phyloP scores from a whole-genome alignment of 2,888 invertebrate species.

The Hecatera dysodea region DNA sequence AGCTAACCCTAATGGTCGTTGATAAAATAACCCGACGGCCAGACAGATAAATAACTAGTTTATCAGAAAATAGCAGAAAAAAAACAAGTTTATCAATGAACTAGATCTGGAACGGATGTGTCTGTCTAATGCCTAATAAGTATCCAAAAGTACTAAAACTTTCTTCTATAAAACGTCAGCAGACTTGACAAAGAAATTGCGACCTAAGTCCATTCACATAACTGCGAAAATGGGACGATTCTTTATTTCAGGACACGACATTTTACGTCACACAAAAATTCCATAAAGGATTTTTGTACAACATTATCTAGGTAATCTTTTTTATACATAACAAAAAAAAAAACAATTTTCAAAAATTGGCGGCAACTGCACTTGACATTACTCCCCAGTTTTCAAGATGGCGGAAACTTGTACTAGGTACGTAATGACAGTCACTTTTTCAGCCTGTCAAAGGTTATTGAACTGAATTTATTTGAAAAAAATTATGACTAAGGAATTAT shows the following conservation, averaged over 20 bases:
- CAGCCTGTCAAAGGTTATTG: slow-evolving; percentile 55
- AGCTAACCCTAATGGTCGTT: background rate
- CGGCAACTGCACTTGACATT: background rate
- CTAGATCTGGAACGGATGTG: slow-evolving; percentile 39
- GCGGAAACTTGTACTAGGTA: slow-evolving; percentile 32
- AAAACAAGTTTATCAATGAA: slow-evolving; percentile 36
- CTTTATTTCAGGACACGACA: slow-evolving; percentile 11
- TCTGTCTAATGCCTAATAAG: slow-evolving; percentile 2
- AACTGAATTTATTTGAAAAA: slow-evolving; percentile 57
- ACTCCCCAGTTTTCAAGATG: slow-evolving; percentile 38
- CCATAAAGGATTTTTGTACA: background rate
- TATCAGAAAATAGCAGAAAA: slow-evolving; percentile 20
- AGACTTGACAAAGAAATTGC: slow-evolving; percentile 16
- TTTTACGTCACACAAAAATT: background rate
- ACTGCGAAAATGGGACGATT: background rate
- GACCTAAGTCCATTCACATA: slow-evolving; percentile 6
- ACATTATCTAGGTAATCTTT: too few species aligned
- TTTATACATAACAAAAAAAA: too few species aligned
- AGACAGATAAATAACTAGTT: slow-evolving; percentile 39
- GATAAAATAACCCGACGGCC: slow-evolving; percentile 29
- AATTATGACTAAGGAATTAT: slow-evolving; percentile 64
- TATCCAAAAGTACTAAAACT: slow-evolving; percentile 3
- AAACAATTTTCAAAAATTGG: too few species aligned
- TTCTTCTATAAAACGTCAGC: background rate
- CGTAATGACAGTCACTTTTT: slow-evolving; percentile 45